A percentile compares a stretch with the other conserved stretches of the same genome.
Conservation (phyloP, 2,113 vertebrate species). For the Oceanodroma tethys region DNA sequence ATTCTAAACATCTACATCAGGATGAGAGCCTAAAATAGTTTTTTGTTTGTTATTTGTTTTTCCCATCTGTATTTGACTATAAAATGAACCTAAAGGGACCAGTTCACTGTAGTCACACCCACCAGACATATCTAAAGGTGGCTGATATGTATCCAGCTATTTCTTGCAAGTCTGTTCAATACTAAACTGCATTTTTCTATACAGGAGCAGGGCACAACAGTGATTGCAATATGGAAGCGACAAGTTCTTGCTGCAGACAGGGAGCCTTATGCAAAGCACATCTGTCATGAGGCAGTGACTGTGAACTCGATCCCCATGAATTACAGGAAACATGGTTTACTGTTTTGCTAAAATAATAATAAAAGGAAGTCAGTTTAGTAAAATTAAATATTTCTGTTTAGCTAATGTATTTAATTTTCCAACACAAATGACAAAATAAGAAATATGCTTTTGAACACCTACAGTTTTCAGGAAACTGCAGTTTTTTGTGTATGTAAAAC, state of each 20-base stretch:
- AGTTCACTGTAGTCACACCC: not conserved
- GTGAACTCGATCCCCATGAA: rapidly evolving
- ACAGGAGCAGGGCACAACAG: not conserved
- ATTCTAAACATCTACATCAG: not conserved
- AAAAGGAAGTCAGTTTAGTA: not conserved
- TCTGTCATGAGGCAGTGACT: not conserved
- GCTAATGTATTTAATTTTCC: not conserved
- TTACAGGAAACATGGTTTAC: not conserved
- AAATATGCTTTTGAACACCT: not conserved
- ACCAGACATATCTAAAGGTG: not conserved
- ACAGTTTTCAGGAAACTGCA: not conserved
- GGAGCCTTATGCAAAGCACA: not conserved
- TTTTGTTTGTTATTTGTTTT: not conserved
- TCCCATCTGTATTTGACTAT: not conserved
- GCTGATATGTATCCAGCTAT: not conserved
- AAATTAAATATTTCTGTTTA: not conserved
- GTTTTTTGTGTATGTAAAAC: not conserved
- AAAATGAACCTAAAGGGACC: not conserved
- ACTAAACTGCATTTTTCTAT: not conserved
- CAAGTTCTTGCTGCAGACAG: not conserved
- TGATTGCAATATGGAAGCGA: rapidly evolving
- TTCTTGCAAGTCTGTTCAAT: not conserved
- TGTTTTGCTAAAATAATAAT: not conserved
- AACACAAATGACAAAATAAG: not conserved
- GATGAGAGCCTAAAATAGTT: not conserved